Conservation (phyloP, 2,113 vertebrate species). For the Gnathonemus echidnorhynchus region DNA sequence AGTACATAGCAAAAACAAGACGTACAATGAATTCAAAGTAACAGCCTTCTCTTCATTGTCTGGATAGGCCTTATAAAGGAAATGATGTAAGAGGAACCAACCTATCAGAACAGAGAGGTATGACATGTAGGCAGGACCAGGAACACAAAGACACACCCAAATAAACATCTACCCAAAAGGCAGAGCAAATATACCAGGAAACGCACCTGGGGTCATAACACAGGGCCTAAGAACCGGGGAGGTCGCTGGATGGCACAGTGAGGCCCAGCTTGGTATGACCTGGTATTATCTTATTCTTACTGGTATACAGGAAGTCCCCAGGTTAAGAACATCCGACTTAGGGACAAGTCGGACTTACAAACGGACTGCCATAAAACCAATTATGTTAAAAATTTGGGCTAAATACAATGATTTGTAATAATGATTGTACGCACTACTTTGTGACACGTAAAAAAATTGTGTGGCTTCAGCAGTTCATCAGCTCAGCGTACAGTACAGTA, state of each 20-base stretch:
- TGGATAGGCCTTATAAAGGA: background rate
- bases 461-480: no score
- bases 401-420: no score
- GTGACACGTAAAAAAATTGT: no score
- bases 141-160: background rate
- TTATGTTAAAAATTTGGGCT: no score
- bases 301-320: background rate
- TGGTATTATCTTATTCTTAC: background rate
- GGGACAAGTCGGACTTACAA: no score
- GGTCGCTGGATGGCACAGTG: background rate
- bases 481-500: no score
- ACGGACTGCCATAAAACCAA: no score
- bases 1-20: background rate
- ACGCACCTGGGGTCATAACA: background rate
- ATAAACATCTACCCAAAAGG: no score
- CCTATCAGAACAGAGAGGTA: background rate
- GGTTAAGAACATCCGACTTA: no score
- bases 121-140: background rate
- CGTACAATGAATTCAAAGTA: background rate
- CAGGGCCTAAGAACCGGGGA: background rate
- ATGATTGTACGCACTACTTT: no score
- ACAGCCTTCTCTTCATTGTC: background rate
- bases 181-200: background rate
- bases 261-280: background rate
- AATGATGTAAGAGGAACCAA: background rate